Conservation (phyloP, 2,113 vertebrate genomes). For the Macrotus californicus region DNA sequence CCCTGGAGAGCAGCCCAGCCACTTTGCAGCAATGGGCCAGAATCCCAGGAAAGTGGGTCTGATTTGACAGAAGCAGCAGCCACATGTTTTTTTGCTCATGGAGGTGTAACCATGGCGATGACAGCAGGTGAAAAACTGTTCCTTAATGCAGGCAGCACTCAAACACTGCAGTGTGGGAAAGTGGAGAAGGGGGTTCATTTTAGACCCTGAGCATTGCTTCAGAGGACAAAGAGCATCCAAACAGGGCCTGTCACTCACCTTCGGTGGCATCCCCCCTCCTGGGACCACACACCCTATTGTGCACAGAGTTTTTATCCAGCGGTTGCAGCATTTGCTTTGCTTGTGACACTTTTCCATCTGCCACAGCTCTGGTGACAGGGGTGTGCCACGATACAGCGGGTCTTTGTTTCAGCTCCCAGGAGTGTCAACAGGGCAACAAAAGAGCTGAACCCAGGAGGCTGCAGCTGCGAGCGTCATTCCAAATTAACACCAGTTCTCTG, state of each 20-base stretch:
- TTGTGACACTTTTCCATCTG: neutral
- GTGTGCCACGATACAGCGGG: neutral
- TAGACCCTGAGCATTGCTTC: neutral
- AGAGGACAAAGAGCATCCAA: neutral
- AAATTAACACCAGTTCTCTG: neutral
- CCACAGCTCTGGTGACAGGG: neutral
- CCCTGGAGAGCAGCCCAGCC: neutral
- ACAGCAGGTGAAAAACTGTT: conserved; percentile 16
- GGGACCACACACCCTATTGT: neutral
- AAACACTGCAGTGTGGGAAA: neutral
- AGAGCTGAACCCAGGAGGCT: neutral
- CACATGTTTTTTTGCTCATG: conserved; percentile 17
- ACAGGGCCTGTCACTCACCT: neutral
- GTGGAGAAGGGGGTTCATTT: conserved; percentile 16
- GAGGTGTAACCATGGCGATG: conserved; percentile 68
- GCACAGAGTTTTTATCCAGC: neutral
- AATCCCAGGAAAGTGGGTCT: neutral
- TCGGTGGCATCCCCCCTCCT: neutral
- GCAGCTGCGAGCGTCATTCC: neutral
- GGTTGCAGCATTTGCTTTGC: rapidly evolving
- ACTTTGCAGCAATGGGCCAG: neutral
- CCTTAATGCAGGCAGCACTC: neutral
- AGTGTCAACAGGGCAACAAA: neutral
- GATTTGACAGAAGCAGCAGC: neutral
- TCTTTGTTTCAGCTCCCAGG: neutral